Conservation (phyloP, 2,113 vertebrate genomes). For the Eclectus roratus region DNA sequence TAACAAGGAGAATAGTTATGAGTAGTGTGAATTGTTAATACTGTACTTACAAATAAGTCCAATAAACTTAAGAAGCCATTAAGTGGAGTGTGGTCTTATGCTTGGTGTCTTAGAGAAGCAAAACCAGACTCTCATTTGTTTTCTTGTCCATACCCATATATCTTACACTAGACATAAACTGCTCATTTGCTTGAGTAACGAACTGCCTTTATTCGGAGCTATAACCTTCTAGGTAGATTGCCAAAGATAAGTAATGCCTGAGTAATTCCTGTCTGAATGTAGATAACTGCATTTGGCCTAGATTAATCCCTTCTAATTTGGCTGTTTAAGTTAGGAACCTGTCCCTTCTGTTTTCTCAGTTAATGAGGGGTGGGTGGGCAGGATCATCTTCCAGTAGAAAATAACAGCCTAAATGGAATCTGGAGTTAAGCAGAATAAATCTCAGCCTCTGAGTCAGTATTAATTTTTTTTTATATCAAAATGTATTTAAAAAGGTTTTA, state of each 20-base stretch:
- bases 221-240: neutral
- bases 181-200: neutral
- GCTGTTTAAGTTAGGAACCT: neutral
- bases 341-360: neutral
- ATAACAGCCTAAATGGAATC: neutral
- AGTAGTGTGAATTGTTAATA: neutral
- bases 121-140: neutral
- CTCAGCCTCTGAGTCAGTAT: neutral
- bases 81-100: neutral
- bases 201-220: neutral
- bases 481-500: neutral
- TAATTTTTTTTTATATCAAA: neutral
- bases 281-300: neutral
- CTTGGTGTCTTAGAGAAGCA: neutral
- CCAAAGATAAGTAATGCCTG: neutral
- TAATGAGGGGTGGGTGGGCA: neutral
- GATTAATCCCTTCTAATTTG: neutral
- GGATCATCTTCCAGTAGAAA: neutral
- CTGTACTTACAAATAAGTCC: neutral
- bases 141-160: neutral
- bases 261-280: neutral
- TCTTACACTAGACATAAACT: neutral
- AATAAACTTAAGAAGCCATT: constrained; percentile 28
- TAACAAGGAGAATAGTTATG: neutral
- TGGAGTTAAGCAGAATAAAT: neutral